Base-by-base conservation (phyloP, 2,888 invertebrate species). In the Eueremaeus valkanovi region DNA sequence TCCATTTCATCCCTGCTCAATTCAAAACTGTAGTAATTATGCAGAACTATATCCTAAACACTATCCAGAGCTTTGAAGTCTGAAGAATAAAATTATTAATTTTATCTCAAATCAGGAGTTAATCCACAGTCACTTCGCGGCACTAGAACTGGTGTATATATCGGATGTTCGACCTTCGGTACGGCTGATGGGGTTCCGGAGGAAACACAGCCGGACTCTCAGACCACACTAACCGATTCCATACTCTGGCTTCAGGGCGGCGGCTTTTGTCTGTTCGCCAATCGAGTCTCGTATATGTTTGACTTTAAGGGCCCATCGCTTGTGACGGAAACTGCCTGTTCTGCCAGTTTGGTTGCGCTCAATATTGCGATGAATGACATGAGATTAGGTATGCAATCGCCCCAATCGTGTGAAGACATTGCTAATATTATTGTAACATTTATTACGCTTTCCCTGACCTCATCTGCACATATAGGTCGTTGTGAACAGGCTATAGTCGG, bases 261-360 rank as follows among this genome's bases (percentile, higher is more conserved):
- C 82, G 88, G 90, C 82, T 87, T 99, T 78, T 97, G 96, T 98
- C 83, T 90, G 97, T 79, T 91, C 88, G 49, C 49, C 49, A 49
- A 49, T n/a, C 18, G 49, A 49, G n/a, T 49, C 3, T 49, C 49
- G n/a, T 49, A 83, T n/a, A n/a, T n/a, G n/a, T n/a, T n/a, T n/a
- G n/a, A n/a, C n/a, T n/a, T n/a, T n/a, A n/a, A n/a, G n/a, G 89
- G 98, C 1, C 98, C 98, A 11, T 96, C 96, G 83, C 96, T 91
- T 85, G 91, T 95, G 42, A 85, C 98, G 68, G 98, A 99, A 85
- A 97, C 98, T 1, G 98, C 98, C 11, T 99, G 98, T 84, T 97
- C 97, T 0, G 96, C 96, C 81, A 93, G 94, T 78, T 85, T 97
- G 83, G 89, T 92, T 83, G 97, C 95, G 21, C 85, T 98, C 82